A percentile compares a stretch with the other conserved stretches of the same genome.
These are phyloP conservation scores for Calephelis virginiensis DNA, from an alignment of 1,140 invertebrate genomes.

Conservation along the genomic window DNA sequence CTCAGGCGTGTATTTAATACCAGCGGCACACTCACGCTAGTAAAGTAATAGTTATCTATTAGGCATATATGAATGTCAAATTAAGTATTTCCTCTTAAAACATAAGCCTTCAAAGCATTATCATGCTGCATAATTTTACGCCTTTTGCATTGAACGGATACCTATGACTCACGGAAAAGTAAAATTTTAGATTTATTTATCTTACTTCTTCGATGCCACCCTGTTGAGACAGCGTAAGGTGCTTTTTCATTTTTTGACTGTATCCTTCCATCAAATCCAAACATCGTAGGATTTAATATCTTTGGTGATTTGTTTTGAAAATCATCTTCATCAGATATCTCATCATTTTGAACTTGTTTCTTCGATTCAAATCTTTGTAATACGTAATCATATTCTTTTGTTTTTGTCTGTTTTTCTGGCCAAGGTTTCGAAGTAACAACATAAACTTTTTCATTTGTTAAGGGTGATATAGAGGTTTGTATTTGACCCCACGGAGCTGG, in stretches of 20 bases:
- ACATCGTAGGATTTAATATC: conserved; percentile 80
- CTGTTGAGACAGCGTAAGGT: conserved; percentile 59
- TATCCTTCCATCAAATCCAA: conserved; percentile 49
- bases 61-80: too few species aligned
- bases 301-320: conserved; percentile 79
- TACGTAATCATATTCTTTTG: conserved; percentile 48
- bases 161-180: too few species aligned
- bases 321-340: conserved; percentile 41
- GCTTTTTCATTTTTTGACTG: conserved; percentile 57
- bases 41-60: too few species aligned
- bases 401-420: conserved; percentile 46
- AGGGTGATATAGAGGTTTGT: conserved; percentile 83
- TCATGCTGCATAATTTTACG: too few species aligned
- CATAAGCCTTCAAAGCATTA: too few species aligned
- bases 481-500: conserved; percentile 81
- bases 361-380: conserved; percentile 52
- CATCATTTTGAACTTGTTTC: conserved; percentile 44
- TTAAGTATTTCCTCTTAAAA: too few species aligned
- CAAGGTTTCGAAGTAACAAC: conserved; percentile 86
- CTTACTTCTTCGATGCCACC: conserved; percentile 81
- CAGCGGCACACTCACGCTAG: too few species aligned
- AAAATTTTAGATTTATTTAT: conserved; percentile 16
- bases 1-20: too few species aligned
- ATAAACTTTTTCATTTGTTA: conserved; percentile 87
- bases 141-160: too few species aligned